phyloP scores from a whole-genome alignment of 2,113 vertebrate genomes.

The Quiscalus mexicanus region DNA sequence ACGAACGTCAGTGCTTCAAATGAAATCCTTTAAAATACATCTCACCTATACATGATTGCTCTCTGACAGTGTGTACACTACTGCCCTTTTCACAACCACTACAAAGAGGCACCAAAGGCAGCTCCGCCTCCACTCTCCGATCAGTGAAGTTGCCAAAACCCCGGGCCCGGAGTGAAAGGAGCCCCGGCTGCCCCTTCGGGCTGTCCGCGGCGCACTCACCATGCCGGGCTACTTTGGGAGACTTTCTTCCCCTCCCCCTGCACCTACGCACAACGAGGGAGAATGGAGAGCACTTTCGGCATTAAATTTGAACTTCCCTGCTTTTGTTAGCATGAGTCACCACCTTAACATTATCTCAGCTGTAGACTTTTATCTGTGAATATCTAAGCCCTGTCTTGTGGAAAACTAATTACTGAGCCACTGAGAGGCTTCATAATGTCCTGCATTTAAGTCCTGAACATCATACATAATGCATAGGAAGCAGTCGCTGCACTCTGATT shows the following conservation, averaged over 20 bases:
- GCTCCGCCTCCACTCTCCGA: neutral
- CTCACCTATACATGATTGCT: neutral
- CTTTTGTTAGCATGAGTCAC: constrained; percentile 78
- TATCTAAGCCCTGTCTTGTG: constrained; percentile 86
- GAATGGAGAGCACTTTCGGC: constrained; percentile 70
- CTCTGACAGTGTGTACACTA: neutral
- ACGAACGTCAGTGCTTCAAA: neutral
- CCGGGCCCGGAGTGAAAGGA: neutral
- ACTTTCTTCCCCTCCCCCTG: constrained; percentile 41
- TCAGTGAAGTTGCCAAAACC: constrained; percentile 33
- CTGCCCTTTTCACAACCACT: neutral
- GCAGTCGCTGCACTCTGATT: constrained; percentile 88
- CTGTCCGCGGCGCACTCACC: neutral
- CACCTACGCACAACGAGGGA: constrained; percentile 60
- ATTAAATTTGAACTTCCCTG: constrained; percentile 75
- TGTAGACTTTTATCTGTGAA: constrained; percentile 83
- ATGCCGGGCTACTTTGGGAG: neutral
- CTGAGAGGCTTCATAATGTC: constrained; percentile 88
- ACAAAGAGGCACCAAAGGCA: neutral
- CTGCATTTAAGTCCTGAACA: constrained; percentile 87
- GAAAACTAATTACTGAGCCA: constrained; percentile 90
- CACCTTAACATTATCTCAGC: constrained; percentile 76
- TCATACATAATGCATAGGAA: constrained; percentile 90
- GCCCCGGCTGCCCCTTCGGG: constrained; percentile 14
- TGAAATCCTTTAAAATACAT: neutral